Evolutionary conservation across 2,113 vertebrate genomes (phyloP), one percentile per base, ranked within the genome.

Genomic region (Albula goreensis): DNA sequence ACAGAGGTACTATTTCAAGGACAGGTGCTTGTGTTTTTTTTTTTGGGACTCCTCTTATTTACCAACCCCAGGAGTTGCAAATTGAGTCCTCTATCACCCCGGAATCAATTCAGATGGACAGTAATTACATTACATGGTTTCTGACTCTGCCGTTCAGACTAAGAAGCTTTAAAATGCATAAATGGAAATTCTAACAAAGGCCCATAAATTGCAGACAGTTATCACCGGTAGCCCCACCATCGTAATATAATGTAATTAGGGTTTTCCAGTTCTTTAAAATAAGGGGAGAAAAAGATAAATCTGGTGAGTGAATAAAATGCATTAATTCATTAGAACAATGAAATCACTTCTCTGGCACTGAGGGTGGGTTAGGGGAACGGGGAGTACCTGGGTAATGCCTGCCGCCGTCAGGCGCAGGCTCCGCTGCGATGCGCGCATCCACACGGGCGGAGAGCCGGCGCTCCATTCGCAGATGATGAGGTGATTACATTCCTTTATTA

Each of bases 251-350:
- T 92, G 90, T 92, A 93, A 94, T 94, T 93, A 92, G 90, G 90
- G 89, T 82, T 81, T 88, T 89, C 87, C 91, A 87, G 86, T 88
- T 87, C 92, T 91, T 91, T 90, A 91, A 60, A 50, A 50, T 93
- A 92, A 60, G 17, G 17, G 9, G 57, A 60, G 17, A 60, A 60
- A 15, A 60, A 86, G 90, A 93, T 91, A 93, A 92, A 93, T 93
- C 91, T 91, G 92, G 92, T 90, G 89, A 87, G 84, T 92, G 89
- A 90, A 79, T 91, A 93, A 90, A 88, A 86, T 86, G 85, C 90
- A 89, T 90, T 91, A 92, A 93, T 93, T 93, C 93, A 93, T 93
- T 89, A 89, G 92, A 92, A 92, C 91, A 92, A 93, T 91, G 88
- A 86, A 90, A 92, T 93, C 92, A 91, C 89, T 56, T 85, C 88